Base-by-base conservation (phyloP, 2,797 vertebrate genomes). In the Platalea minor region DNA sequence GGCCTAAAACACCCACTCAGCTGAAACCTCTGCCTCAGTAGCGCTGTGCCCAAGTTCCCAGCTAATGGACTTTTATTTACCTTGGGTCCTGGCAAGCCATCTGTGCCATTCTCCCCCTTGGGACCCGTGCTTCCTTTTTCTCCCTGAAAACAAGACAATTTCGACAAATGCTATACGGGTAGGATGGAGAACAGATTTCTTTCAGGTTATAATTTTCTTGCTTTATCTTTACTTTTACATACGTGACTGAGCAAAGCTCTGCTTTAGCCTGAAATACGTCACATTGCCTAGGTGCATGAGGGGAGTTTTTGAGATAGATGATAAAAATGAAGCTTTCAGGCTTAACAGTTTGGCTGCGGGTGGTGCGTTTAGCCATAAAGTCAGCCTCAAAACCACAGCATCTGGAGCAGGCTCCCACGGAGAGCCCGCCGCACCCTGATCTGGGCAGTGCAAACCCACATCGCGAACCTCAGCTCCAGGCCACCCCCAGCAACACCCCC, bases 21-120 rank as follows among this genome's bases (percentile, higher is more conserved):
- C 26, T 29, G 56, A 85, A 81, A 12, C 4, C 51, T 9, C 37
- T 35, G 61, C 33, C 46, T n/a, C 43, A 53, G 53, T 9, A 25
- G n/a, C 2, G 16, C 21, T 12, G 33, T 12, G 37, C 17, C 21
- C 35, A 29, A 16, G n/a, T 33, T 8, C 54, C 15, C 19, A 2
- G 50, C 43, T 57, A 16, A 33, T 2, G 12, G 81, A 28, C 17
- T 63, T 41, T 11, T 43, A 9, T 21, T 95, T 96, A 99, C 99
- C 98, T 99, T 99, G 26, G 98, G 65, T 91, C 99, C 99, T n/a
- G 98, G 98, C 28, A 97, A 63, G 61, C 99, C 99, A 12, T 98
- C 98, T 77, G 97, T 89, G 88, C 99, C 99, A 2, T 97, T 98
- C 46, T 99, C 98, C 92, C 99, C 99, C 70, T 85, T 98, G 73